Conservation (phyloP, 2,113 vertebrate genomes). For the Carassius auratus region DNA sequence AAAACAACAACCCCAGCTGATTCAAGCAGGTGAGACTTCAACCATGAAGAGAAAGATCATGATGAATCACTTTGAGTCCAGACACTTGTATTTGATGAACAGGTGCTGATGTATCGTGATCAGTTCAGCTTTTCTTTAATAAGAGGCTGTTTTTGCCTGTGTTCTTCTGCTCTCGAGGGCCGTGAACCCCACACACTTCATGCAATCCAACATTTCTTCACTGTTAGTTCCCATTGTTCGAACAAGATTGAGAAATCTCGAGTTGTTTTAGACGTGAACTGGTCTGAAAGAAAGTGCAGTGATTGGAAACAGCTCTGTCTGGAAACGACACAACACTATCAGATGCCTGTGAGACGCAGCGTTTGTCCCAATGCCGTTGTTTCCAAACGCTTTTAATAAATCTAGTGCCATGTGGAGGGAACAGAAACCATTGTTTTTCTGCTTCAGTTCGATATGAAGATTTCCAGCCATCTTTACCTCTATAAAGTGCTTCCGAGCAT, state of each 20-base stretch:
- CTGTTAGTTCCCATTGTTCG: neutral
- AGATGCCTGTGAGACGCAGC: slow-evolving; percentile 10
- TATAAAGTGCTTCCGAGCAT: slow-evolving; percentile 23
- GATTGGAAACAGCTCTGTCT: slow-evolving; percentile 46
- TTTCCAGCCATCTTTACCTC: neutral
- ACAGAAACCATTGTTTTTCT: slow-evolving; percentile 20
- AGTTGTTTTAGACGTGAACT: slow-evolving; percentile 21
- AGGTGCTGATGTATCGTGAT: neutral
- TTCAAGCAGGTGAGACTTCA: neutral
- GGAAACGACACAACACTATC: slow-evolving; percentile 43
- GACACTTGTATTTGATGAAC: neutral
- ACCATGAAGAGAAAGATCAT: neutral
- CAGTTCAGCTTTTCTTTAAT: neutral
- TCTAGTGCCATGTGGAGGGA: neutral
- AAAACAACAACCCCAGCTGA: too few relatives aligned
- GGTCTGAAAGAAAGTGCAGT: slow-evolving; percentile 10
- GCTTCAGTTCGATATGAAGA: neutral
- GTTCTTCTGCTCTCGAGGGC: neutral
- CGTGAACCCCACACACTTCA: neutral
- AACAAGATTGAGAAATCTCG: neutral
- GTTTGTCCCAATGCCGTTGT: slow-evolving; percentile 31
- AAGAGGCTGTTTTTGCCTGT: neutral
- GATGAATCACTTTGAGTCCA: neutral
- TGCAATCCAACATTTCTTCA: neutral
- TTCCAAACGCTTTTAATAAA: slow-evolving; percentile 29